These are phyloP conservation scores for Coptotermes formosanus DNA, from an alignment of 1,140 invertebrate genomes.

Conservation along the genomic window DNA sequence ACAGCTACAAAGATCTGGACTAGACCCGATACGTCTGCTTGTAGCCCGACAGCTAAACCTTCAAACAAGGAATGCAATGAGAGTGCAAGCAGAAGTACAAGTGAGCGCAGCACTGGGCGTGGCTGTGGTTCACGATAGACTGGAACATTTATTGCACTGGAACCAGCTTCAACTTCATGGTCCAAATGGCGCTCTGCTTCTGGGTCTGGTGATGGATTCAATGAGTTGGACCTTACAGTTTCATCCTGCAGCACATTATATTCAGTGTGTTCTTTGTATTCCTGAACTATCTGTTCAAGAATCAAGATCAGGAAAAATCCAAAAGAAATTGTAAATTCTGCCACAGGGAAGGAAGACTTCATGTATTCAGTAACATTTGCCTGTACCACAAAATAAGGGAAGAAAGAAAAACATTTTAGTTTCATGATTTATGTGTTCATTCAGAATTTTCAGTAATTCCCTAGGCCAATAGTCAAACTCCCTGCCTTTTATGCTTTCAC, in stretches of 20 bases:
- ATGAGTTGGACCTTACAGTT: background rate
- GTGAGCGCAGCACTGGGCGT: conserved; percentile 49
- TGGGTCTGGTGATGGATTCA: background rate
- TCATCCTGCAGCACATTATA: background rate
- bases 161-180: background rate
- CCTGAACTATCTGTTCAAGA: conserved; percentile 56
- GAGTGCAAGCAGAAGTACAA: conserved; percentile 52
- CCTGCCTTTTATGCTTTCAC: too few relatives aligned
- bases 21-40: conserved; percentile 45
- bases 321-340: conserved; percentile 56
- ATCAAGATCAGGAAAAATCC: conserved; percentile 61
- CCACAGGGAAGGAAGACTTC: conserved; percentile 50
- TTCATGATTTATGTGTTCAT: too few relatives aligned
- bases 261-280: conserved; percentile 45
- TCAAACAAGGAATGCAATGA: conserved; percentile 59
- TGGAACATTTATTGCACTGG: background rate
- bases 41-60: conserved; percentile 60
- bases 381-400: conserved; percentile 27
- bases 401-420: background rate
- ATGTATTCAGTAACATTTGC: background rate
- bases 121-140: conserved; percentile 20
- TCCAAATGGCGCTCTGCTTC: background rate
- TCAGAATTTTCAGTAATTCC: too few relatives aligned
- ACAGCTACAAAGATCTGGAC: conserved; percentile 57
- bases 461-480: too few relatives aligned